Evolutionary conservation across 1,140 invertebrate genomes (phyloP).

Genomic region (Zaprionus capensis): DNA sequence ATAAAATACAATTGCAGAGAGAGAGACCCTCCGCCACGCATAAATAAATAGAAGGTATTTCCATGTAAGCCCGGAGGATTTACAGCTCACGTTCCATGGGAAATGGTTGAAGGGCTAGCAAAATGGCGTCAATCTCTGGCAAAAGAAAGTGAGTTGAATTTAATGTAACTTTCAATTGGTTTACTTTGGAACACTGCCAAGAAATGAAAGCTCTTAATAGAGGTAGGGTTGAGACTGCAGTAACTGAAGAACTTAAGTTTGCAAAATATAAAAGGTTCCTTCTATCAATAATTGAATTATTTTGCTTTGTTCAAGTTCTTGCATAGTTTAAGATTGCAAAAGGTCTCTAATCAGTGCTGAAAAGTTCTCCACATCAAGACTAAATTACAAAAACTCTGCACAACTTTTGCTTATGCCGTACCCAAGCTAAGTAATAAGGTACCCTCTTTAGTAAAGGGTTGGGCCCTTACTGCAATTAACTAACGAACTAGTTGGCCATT

Average conservation of each 20-base stretch:
- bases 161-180: not conserved
- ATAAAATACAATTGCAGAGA: conserved; percentile 10
- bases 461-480: conserved; percentile 46
- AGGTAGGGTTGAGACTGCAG: not conserved
- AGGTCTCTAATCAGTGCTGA: not conserved
- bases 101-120: not conserved
- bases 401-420: not conserved
- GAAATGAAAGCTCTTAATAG: not conserved
- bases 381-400: not conserved
- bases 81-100: not conserved
- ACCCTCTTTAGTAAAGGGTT: conserved; percentile 6
- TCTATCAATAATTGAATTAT: too few relatives aligned
- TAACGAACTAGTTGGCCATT: conserved; percentile 59
- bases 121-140: conserved; percentile 21
- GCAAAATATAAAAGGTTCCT: too few relatives aligned
- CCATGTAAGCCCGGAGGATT: conserved; percentile 23
- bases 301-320: not conserved
- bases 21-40: conserved; percentile 12
- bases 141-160: not conserved
- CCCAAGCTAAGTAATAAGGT: conserved; percentile 6
- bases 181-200: not conserved
- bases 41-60: conserved; percentile 22
- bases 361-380: not conserved
- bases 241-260: not conserved
- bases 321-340: not conserved